phyloP scores from a whole-genome alignment of 92 coral and sea anemone species.

The Hydrozoanthus gracilis region DNA sequence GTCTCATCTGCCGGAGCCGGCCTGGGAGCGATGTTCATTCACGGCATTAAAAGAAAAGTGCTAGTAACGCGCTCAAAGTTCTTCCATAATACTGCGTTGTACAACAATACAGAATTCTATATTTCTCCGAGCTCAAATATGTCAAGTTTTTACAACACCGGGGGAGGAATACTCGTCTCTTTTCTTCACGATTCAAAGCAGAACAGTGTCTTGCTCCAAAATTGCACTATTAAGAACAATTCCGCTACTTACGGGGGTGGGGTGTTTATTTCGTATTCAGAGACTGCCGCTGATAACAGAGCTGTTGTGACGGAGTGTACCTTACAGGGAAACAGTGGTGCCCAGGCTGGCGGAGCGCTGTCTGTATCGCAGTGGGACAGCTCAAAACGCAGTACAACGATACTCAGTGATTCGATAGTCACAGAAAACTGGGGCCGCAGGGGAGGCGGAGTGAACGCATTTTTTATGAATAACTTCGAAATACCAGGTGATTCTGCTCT shows the following conservation, averaged over 20 bases:
- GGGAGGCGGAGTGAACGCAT: constrained; percentile 77
- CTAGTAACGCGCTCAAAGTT: constrained; percentile 60
- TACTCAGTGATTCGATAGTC: constrained; percentile 59
- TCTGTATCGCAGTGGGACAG: constrained; percentile 67
- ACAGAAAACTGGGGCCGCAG: constrained; percentile 75
- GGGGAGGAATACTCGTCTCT: constrained; percentile 73
- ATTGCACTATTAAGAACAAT: constrained; percentile 59
- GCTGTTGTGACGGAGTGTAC: constrained; percentile 44
- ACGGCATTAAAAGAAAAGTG: constrained; percentile 42
- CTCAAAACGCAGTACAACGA: constrained; percentile 43
- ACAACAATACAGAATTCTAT: constrained; percentile 61
- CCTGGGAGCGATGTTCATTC: constrained; percentile 59
- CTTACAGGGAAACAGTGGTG: constrained; percentile 65
- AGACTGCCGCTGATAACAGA: constrained; percentile 54
- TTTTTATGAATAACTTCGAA: constrained; percentile 55
- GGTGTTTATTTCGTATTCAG: constrained; percentile 56
- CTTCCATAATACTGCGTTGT: constrained; percentile 72
- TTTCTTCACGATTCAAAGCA: constrained; percentile 43
- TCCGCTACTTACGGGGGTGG: constrained; percentile 92
- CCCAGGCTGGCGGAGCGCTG: constrained; percentile 88
- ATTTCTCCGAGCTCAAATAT: constrained; percentile 58
- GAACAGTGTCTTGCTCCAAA: constrained; percentile 54
- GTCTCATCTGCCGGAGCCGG: constrained; percentile 72
- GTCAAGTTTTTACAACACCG: constrained; percentile 56
- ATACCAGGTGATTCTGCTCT: constrained; percentile 50